Percentiles rank a stretch among this genome's conserved stretches.
Evolutionary conservation across 2,113 vertebrate species (phyloP).

Genomic region (Athene cunicularia): DNA sequence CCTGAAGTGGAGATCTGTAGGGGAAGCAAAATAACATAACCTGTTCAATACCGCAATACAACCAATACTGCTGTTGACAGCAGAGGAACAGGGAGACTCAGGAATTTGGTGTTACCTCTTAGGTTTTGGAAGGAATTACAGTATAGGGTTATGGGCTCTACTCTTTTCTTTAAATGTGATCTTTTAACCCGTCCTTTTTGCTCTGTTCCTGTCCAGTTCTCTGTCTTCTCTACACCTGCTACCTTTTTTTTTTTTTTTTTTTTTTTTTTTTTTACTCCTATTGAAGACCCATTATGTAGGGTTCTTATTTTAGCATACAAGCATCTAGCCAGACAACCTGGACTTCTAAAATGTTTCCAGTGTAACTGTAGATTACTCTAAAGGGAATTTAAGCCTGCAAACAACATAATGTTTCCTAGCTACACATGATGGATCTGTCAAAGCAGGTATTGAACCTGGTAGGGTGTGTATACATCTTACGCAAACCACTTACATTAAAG

Average conservation of each 20-base stretch:
- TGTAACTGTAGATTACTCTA: not conserved
- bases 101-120: not conserved
- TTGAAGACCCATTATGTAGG: not conserved
- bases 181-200: not conserved
- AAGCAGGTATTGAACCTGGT: not conserved
- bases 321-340: not conserved
- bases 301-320: not conserved
- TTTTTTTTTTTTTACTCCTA: not conserved
- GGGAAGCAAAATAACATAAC: not conserved
- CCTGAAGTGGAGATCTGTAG: not conserved
- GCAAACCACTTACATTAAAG: not conserved
- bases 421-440: not conserved
- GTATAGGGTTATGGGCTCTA: not conserved
- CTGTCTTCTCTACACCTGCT: not conserved
- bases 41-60: not conserved
- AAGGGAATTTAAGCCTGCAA: not conserved
- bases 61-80: not conserved
- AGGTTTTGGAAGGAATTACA: not conserved
- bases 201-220: not conserved
- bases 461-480: not conserved
- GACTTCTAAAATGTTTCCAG: not conserved
- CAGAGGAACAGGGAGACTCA: accelerated
- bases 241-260: not conserved
- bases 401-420: not conserved
- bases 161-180: not conserved